Evolutionary conservation across 2,888 invertebrate genomes (phyloP).

Genomic region (Polydrusus tereticollis): DNA sequence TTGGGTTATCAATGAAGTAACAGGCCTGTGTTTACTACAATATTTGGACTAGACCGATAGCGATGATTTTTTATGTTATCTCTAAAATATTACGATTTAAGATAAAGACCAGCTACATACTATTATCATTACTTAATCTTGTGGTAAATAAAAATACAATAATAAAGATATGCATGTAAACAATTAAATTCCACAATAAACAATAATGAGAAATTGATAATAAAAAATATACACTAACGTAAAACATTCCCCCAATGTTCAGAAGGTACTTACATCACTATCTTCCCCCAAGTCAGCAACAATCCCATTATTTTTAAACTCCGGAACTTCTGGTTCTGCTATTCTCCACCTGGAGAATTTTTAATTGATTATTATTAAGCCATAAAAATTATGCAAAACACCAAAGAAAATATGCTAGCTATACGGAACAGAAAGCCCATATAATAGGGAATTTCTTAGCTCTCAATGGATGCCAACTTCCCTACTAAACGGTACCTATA

Average conservation of each 20-base stretch:
- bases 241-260: background rate
- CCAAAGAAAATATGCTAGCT: too few species aligned
- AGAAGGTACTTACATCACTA: conserved; percentile 67
- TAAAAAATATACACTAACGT: too few species aligned
- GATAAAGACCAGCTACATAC: conserved; percentile 1
- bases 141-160: background rate
- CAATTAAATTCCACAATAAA: background rate
- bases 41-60: background rate
- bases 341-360: conserved; percentile 77
- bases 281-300: conserved; percentile 68
- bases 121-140: background rate
- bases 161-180: background rate
- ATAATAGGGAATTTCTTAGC: too few species aligned
- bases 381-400: too few species aligned
- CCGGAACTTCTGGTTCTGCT: conserved; percentile 72
- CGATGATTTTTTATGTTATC: background rate
- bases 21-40: background rate
- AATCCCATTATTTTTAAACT: conserved; percentile 69
- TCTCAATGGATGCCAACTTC: too few species aligned
- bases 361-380: background rate
- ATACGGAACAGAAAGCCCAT: too few species aligned
- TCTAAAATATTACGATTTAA: too few species aligned
- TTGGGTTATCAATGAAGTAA: too few species aligned
- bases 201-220: too few species aligned
- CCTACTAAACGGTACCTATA: too few species aligned